Percentiles rank a stretch among this genome's conserved stretches.
Conservation (phyloP, 2,797 vertebrate species). For the Sorex maritimensis region DNA sequence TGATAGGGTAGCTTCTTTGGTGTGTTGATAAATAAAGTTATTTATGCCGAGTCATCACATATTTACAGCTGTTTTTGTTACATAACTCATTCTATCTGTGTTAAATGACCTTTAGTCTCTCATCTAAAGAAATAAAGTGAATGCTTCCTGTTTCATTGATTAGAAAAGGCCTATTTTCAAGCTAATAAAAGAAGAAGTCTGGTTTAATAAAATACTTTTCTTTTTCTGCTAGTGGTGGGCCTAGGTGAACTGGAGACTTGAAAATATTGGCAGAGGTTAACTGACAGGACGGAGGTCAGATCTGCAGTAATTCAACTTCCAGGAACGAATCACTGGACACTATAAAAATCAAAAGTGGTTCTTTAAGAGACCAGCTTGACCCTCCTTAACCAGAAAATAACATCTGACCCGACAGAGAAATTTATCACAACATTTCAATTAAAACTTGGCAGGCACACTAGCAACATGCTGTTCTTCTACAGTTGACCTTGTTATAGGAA, state of each 20-base stretch:
- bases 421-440: conserved; percentile 96
- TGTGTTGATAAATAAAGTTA: conserved; percentile 74
- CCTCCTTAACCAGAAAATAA: conserved; percentile 92
- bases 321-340: conserved; percentile 92
- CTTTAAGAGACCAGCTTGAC: conserved; percentile 91
- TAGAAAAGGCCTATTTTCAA: conserved; percentile 88
- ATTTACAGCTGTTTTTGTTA: conserved; percentile 86
- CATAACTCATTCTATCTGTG: conserved; percentile 87
- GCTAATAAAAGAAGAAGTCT: conserved; percentile 92
- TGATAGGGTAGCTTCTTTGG: background rate
- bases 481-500: conserved; percentile 90
- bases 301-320: conserved; percentile 91
- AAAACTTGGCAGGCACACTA: conserved; percentile 90
- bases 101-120: conserved; percentile 88
- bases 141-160: conserved; percentile 92
- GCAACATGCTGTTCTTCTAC: conserved; percentile 82
- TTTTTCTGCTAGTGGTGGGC: conserved; percentile 86
- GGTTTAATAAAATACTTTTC: conserved; percentile 91
- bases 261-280: conserved; percentile 89
- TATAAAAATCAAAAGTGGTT: conserved; percentile 92
- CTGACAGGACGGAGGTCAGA: conserved; percentile 89
- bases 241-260: conserved; percentile 88
- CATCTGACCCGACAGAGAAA: conserved; percentile 92
- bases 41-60: conserved; percentile 79
- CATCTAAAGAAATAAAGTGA: conserved; percentile 90